Conservation (phyloP, 2,797 vertebrate genomes). For the Gobionotothen gibberifrons region DNA sequence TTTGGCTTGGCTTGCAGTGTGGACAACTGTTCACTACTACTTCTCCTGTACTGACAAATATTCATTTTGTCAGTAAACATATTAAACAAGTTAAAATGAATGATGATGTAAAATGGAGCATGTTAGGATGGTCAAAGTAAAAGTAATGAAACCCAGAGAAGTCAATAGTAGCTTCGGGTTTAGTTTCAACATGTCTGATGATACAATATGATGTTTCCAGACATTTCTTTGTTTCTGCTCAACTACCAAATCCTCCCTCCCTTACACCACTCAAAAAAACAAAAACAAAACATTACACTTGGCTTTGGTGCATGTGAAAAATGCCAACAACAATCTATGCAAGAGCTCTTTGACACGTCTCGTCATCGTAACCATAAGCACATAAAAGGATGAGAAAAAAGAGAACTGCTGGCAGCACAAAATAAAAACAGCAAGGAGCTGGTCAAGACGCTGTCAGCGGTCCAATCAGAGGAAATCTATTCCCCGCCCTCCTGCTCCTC, state of each 20-base stretch:
- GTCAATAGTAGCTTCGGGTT: neutral
- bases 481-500: conserved; percentile 16
- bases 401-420: conserved; percentile 11
- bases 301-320: conserved; percentile 55
- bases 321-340: conserved; percentile 60
- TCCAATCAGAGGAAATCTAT: conserved; percentile 10
- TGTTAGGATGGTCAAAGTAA: neutral
- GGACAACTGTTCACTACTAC: conserved; percentile 27
- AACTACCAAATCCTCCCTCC: conserved; percentile 19
- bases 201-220: conserved; percentile 46
- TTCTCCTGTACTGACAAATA: conserved; percentile 13
- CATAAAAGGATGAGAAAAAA: conserved; percentile 44
- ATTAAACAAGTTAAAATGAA: conserved; percentile 25
- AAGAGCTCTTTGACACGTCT: conserved; percentile 56
- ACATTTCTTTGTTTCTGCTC: conserved; percentile 40
- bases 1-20: conserved; percentile 28
- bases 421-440: neutral
- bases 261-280: neutral
- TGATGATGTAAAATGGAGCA: neutral
- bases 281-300: conserved; percentile 31
- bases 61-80: conserved; percentile 28
- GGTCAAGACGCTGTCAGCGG: conserved; percentile 31
- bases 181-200: conserved; percentile 30
- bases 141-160: neutral
- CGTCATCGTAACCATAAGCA: conserved; percentile 64